Evolutionary conservation across 2,888 invertebrate species (phyloP).

Genomic region (Drosophila subsilvestris): DNA sequence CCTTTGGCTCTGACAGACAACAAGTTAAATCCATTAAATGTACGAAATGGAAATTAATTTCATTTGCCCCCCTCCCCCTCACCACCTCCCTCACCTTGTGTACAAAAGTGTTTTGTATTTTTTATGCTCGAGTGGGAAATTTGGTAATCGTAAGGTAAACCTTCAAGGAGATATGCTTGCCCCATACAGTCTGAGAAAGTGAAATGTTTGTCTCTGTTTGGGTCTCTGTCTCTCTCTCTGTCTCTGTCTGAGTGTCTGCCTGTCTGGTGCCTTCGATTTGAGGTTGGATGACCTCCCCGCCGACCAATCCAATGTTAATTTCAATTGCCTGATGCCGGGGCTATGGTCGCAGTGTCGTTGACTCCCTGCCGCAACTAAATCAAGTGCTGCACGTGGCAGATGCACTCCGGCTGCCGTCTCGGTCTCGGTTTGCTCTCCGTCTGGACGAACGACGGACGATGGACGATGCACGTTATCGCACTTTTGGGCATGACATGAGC

Average conservation of each 20-base stretch:
- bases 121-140: conserved; percentile 35
- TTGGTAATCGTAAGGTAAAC: not conserved
- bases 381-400: conserved; percentile 75
- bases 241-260: conserved; percentile 42
- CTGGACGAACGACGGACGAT: not conserved
- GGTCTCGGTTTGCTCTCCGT: not conserved
- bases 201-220: conserved; percentile 62
- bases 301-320: conserved; percentile 63
- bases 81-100: too few species aligned
- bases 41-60: conserved; percentile 73
- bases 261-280: conserved; percentile 12
- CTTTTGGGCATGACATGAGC: conserved; percentile 51
- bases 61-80: conserved; percentile 14
- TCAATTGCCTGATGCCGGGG: conserved; percentile 61
- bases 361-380: conserved; percentile 65
- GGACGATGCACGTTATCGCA: conserved; percentile 53
- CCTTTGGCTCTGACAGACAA: conserved; percentile 58
- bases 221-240: too few species aligned
- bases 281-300: conserved; percentile 39
- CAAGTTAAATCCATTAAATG: conserved; percentile 73
- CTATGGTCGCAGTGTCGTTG: conserved; percentile 60
- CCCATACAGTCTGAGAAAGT: conserved; percentile 57
- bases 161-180: conserved; percentile 19
- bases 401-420: conserved; percentile 40
- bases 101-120: conserved; percentile 37